Evolutionary conservation across 2,797 vertebrate genomes (phyloP).

Genomic region (Falco biarmicus): DNA sequence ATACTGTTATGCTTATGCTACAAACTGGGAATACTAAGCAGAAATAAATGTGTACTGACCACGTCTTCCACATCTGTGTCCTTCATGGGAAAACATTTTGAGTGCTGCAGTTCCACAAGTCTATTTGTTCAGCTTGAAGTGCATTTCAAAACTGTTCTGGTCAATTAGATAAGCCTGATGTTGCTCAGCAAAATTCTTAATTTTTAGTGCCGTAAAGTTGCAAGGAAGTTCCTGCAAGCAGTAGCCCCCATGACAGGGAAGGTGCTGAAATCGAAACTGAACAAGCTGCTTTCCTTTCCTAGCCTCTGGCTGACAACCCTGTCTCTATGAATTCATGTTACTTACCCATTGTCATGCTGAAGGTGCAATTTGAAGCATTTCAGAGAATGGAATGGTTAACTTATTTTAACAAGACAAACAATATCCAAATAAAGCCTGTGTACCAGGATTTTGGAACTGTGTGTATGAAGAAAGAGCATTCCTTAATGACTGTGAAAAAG

Average conservation of each 20-base stretch:
- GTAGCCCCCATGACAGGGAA: background rate
- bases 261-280: background rate
- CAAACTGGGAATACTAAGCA: background rate
- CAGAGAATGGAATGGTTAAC: background rate
- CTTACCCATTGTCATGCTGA: background rate
- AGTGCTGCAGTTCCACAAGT: background rate
- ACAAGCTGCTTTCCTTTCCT: background rate
- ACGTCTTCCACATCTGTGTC: background rate
- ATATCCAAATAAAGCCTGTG: background rate
- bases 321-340: background rate
- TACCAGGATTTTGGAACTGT: background rate
- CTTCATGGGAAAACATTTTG: background rate
- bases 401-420: background rate
- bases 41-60: background rate
- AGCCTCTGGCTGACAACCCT: background rate
- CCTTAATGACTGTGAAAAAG: background rate
- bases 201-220: background rate
- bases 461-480: background rate
- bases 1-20: background rate
- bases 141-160: slow-evolving; percentile 19
- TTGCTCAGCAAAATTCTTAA: slow-evolving; percentile 2
- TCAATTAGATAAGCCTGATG: slow-evolving; percentile 21
- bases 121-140: slow-evolving; percentile 19
- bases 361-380: background rate
- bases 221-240: background rate